Base-by-base conservation (phyloP, 2,113 vertebrate genomes). In the Hoplias malabaricus region DNA sequence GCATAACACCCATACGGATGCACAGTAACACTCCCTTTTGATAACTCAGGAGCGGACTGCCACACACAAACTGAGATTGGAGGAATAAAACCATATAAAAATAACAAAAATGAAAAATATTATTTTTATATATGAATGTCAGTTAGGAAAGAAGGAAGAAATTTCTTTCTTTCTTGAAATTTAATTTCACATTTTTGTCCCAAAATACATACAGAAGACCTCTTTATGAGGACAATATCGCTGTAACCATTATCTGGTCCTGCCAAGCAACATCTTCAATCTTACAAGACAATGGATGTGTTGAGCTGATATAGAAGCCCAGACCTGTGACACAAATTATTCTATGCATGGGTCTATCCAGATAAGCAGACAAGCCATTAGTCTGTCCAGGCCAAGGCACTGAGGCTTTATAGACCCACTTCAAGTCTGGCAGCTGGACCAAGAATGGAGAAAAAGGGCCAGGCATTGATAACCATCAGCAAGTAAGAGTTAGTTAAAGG, bases 401-500 rank as follows among this genome's bases (percentile, higher is more conserved):
- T 48, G 21, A 27, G 29, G 69, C 48, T 78, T 86, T 69, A 78
- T 84, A 34, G 12, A 13, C 10, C 63, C 48, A 56, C n/a, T 54
- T 66, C 16, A 40, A 34, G 21, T n/a, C 33, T 73, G 72, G 36
- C 63, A 70, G 40, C 29, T 8, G 33, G 25, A 57, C 56, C 23
- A 25, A 53, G 16, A 56, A 27, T 13, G 11, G 59, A 80, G 84
- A 82, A 84, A 75, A 80, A 78, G 82, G n/a, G 66, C 34, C 75
- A 80, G 67, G 54, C 73, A 62, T 61, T 10, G 69, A 82, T 69
- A 84, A 73, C 80, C 84, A 86, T 78, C 42, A 6, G 84, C 80
- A 86, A 81, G 81, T 89, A 87, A 90, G 82, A 86, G 89, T 91
- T 89, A 90, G 81, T 89, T 90, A 88, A 89, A 87, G 79, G 54